Percentiles rank a stretch among this genome's conserved stretches.
phyloP scores from a whole-genome alignment of 2,888 invertebrate genomes.

The Rotaria sp. region DNA sequence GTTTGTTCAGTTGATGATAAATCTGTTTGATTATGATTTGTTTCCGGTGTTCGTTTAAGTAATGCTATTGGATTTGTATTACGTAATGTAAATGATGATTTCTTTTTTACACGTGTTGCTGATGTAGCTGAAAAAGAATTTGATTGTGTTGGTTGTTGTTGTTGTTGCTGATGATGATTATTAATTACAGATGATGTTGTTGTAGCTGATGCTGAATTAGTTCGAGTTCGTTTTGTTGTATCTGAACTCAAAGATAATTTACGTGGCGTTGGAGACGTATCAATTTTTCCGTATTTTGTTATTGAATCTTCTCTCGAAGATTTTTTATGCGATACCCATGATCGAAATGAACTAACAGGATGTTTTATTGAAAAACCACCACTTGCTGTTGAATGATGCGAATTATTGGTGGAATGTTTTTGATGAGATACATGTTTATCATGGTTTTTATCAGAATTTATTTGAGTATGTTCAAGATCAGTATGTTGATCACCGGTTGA shows the following conservation, averaged over 20 bases:
- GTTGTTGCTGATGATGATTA: neutral
- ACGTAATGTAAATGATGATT: slow-evolving; percentile 19
- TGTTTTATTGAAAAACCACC: slow-evolving; percentile 17
- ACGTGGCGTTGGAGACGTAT: neutral
- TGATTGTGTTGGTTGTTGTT: neutral
- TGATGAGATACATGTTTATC: neutral
- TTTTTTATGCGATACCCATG: neutral
- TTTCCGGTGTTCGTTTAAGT: neutral
- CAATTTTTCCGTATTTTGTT: neutral
- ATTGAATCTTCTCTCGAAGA: neutral
- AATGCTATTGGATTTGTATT: slow-evolving; percentile 22
- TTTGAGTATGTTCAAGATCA: neutral
- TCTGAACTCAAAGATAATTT: neutral
- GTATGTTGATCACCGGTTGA: slow-evolving; percentile 10
- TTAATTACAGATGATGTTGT: neutral
- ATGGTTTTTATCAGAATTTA: neutral
- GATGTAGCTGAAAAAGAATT: neutral
- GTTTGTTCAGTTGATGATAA: neutral
- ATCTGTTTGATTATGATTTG: slow-evolving; percentile 5
- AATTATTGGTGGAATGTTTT: neutral
- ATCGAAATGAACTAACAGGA: slow-evolving; percentile 17
- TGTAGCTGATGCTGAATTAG: neutral
- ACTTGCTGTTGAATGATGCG: neutral
- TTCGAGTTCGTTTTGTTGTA: neutral
- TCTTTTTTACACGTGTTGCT: slow-evolving; percentile 11